Conservation (phyloP, 2,797 vertebrate species). For the Delichon dasypus region DNA sequence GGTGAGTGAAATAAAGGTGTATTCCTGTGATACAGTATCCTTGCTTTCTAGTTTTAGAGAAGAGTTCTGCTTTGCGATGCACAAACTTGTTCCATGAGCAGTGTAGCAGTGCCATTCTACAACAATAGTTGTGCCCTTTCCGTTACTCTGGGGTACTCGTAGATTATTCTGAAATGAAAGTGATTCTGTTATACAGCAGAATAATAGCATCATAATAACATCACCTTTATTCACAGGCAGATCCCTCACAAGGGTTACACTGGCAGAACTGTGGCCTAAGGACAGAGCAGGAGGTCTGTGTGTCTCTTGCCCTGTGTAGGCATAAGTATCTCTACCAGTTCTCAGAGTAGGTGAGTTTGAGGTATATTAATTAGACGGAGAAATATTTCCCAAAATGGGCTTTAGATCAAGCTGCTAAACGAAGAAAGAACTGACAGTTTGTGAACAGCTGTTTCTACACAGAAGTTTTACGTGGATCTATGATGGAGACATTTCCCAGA, state of each 20-base stretch:
- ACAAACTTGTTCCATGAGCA: not conserved
- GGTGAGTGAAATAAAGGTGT: not conserved
- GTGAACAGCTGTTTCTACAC: not conserved
- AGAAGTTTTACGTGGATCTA: not conserved
- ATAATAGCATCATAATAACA: not conserved
- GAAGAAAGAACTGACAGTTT: not conserved
- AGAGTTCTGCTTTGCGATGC: not conserved
- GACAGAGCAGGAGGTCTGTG: not conserved
- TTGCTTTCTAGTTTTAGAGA: not conserved
- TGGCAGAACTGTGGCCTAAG: not conserved
- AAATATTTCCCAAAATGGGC: not conserved
- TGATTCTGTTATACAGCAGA: not conserved
- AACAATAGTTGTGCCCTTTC: not conserved
- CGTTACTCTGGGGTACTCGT: not conserved
- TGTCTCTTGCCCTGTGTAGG: not conserved
- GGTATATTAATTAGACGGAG: constrained; percentile 3
- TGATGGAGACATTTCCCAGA: constrained; percentile 13
- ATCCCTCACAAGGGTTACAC: not conserved
- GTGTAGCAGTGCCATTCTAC: not conserved
- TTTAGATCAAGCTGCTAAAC: not conserved
- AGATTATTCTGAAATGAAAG: not conserved
- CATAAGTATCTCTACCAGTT: not conserved
- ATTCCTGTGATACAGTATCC: not conserved
- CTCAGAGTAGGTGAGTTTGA: constrained; percentile 2
- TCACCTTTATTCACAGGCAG: not conserved